Conservation (phyloP, 2,113 vertebrate species). For the Misgurnus mizolepis region DNA sequence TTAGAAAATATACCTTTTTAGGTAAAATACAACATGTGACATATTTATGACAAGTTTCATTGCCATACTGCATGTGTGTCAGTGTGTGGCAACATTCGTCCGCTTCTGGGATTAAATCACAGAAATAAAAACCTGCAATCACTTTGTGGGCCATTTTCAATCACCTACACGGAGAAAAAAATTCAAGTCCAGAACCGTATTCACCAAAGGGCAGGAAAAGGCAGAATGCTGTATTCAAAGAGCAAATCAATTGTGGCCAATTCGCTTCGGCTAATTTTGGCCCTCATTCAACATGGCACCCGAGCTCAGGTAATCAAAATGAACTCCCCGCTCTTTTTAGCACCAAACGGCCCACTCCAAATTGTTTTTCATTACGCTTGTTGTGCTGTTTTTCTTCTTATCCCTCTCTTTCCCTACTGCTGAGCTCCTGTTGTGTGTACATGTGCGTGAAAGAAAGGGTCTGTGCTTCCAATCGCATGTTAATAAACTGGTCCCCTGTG, state of each 20-base stretch:
- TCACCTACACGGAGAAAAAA: constrained; percentile 30
- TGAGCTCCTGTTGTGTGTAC: constrained; percentile 40
- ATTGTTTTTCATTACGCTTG: constrained; percentile 20
- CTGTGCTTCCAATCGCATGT: constrained; percentile 68
- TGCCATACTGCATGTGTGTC: background rate
- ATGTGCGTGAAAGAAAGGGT: constrained; percentile 13
- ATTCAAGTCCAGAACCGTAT: constrained; percentile 4
- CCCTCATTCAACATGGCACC: constrained; percentile 30
- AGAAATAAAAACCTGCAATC: constrained; percentile 38
- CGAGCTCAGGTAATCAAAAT: constrained; percentile 36
- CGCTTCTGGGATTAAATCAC: constrained; percentile 19
- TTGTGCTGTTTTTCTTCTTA: constrained; percentile 54
- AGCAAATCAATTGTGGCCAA: constrained; percentile 43
- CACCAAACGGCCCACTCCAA: constrained; percentile 20
- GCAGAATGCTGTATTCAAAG: constrained; percentile 34
- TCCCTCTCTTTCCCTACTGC: constrained; percentile 45
- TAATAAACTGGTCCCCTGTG: constrained; percentile 76
- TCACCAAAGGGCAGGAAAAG: background rate
- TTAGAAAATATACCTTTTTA: background rate
- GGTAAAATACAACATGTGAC: too few relatives aligned
- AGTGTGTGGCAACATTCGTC: background rate
- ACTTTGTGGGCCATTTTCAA: constrained; percentile 38
- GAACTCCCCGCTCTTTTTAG: constrained; percentile 31
- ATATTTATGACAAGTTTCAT: background rate
- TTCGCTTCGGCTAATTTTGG: constrained; percentile 39